These are phyloP conservation scores for Neosilurus hyrtlii DNA, from an alignment of 2,797 vertebrate species.

Conservation along the genomic window DNA sequence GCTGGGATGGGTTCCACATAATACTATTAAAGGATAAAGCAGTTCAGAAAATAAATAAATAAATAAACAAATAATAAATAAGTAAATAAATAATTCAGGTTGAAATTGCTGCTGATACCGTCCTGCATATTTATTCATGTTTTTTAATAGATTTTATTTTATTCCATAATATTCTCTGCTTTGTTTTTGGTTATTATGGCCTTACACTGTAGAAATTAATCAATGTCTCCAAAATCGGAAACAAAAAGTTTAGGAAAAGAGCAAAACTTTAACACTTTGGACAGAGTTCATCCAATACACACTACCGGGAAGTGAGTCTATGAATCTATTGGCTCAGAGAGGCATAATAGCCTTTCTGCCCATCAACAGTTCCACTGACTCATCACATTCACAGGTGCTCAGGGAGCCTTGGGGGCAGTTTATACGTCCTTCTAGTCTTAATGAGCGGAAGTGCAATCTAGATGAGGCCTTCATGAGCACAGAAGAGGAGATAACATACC, in stretches of 20 bases:
- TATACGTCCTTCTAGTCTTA: constrained; percentile 40
- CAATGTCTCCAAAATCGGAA: background rate
- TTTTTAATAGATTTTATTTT: background rate
- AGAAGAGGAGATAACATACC: constrained; percentile 46
- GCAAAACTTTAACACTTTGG: background rate
- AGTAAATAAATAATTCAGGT: no score
- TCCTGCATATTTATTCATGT: background rate
- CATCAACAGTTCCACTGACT: constrained; percentile 48
- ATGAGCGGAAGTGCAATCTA: constrained; percentile 58
- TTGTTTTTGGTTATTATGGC: background rate
- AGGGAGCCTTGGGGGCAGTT: constrained; percentile 43
- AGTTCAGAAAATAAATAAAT: no score
- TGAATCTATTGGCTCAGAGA: constrained; percentile 9
- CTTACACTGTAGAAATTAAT: background rate
- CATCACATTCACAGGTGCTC: constrained; percentile 50
- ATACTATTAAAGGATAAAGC: no score
- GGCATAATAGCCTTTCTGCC: constrained; percentile 31
- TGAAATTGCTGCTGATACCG: background rate
- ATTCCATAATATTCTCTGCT: background rate
- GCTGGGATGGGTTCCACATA: no score
- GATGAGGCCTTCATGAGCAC: constrained; percentile 47
- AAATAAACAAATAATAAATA: no score
- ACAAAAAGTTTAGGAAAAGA: background rate
- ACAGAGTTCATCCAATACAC: background rate
- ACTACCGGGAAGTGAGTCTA: background rate